A percentile compares a stretch with the other conserved stretches of the same genome.
These are phyloP conservation scores for Mythimna ferrago DNA, from an alignment of 2,888 invertebrate species.

Conservation along the genomic window DNA sequence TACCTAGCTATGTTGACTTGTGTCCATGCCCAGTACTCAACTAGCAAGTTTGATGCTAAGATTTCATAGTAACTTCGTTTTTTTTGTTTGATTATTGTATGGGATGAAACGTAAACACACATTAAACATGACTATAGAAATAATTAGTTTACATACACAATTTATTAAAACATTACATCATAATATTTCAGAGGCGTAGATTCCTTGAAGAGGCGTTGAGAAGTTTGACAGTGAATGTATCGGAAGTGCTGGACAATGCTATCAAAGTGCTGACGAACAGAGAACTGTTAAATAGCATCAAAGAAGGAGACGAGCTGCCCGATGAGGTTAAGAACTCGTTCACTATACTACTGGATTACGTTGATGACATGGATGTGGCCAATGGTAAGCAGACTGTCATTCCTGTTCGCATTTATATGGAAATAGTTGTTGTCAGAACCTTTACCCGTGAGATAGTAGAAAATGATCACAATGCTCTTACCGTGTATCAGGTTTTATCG, in stretches of 20 bases:
- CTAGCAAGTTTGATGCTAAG: no score
- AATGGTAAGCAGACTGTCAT: conserved; percentile 89
- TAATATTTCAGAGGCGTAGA: conserved; percentile 90
- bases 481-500: no score
- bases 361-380: conserved; percentile 95
- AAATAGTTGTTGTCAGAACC: neutral
- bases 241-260: conserved; percentile 92
- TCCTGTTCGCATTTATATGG: neutral
- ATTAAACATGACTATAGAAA: neutral
- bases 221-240: conserved; percentile 93
- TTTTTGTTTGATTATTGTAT: neutral
- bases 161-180: conserved; percentile 6
- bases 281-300: conserved; percentile 82
- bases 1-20: neutral
- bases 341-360: conserved; percentile 92
- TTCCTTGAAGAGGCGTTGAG: conserved; percentile 94
- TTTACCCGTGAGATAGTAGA: no score
- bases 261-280: conserved; percentile 90
- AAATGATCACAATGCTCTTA: no score
- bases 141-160: neutral
- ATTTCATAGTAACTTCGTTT: neutral
- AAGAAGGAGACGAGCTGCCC: conserved; percentile 87
- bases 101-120: no score
- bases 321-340: conserved; percentile 92
- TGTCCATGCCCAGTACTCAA: no score